A percentile compares a stretch with the other conserved stretches of the same genome.
phyloP scores from a whole-genome alignment of 2,113 vertebrate genomes.

The Hiodon alosoides region DNA sequence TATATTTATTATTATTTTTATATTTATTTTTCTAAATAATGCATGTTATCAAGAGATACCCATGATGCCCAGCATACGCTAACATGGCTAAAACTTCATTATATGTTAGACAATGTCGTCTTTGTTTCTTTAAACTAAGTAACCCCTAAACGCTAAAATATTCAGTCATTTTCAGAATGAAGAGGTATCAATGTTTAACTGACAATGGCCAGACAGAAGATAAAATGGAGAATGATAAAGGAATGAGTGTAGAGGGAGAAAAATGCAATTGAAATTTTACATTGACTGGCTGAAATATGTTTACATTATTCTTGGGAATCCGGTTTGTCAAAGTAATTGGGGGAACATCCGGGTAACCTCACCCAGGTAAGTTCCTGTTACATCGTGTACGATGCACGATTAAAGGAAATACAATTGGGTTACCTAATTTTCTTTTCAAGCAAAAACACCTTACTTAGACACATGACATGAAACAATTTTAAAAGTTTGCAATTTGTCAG shows the following conservation, averaged over 20 bases:
- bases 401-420: conserved; percentile 99
- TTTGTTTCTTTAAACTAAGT: conserved; percentile 50
- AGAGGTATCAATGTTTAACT: too few species aligned
- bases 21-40: too few species aligned
- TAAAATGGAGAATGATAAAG: conserved; percentile 91
- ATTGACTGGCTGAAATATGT: conserved; percentile 97
- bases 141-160: conserved; percentile 48
- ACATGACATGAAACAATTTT: conserved; percentile 97
- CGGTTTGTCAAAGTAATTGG: conserved; percentile 92
- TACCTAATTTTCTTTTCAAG: conserved; percentile 99
- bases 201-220: conserved; percentile 34
- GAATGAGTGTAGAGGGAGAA: conserved; percentile 80
- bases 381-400: conserved; percentile 95
- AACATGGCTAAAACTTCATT: too few species aligned
- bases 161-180: too few species aligned
- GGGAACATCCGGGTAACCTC: conserved; percentile 80
- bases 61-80: too few species aligned
- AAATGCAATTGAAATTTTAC: conserved; percentile 85
- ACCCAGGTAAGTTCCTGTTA: conserved; percentile 95
- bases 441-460: conserved; percentile 94
- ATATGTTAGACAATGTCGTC: too few species aligned
- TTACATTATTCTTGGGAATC: conserved; percentile 98
- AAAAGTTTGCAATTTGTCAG: conserved; percentile 86
- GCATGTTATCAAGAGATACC: too few species aligned
- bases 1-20: too few species aligned